Percentiles rank a stretch among this genome's conserved stretches.
Evolutionary conservation across 37 sponge, comb jelly and placozoan genomes (phyloP).

Genomic region (Oscarella lobularis): DNA sequence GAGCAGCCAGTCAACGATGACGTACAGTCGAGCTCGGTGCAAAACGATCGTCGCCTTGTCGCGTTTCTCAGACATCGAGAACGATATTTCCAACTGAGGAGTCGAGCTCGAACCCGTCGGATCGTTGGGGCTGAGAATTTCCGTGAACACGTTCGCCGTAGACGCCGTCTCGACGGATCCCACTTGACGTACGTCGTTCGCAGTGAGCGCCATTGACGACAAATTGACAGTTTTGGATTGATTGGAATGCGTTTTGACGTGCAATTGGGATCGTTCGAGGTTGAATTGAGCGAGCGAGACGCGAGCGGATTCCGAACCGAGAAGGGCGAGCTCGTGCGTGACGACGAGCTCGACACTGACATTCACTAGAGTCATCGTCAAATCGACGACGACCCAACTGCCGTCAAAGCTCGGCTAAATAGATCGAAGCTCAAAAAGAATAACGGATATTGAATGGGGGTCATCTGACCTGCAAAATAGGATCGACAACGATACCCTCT

Average conservation of each 20-base stretch:
- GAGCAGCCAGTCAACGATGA: conserved; percentile 55
- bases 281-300: conserved; percentile 54
- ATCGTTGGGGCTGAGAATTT: conserved; percentile 36
- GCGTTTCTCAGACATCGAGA: background rate
- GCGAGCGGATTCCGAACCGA: background rate
- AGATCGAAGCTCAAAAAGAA: background rate
- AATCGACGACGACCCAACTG: background rate
- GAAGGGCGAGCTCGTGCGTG: background rate
- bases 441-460: no score
- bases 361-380: background rate
- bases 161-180: no score
- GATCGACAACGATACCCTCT: conserved; percentile 59
- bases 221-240: conserved; percentile 62
- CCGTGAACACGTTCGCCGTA: conserved; percentile 53
- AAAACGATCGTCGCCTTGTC: conserved; percentile 58
- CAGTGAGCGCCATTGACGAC: conserved; percentile 45
- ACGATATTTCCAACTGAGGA: background rate
- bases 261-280: conserved; percentile 52
- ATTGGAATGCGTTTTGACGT: conserved; percentile 52
- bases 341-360: conserved; percentile 3
- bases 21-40: conserved; percentile 61
- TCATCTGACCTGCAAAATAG: conserved; percentile 55
- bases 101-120: background rate
- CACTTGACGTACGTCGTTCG: conserved; percentile 69
- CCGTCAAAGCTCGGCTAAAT: conserved; percentile 1